phyloP scores from a whole-genome alignment of 1,140 invertebrate species.

The Sinella curviseta region DNA sequence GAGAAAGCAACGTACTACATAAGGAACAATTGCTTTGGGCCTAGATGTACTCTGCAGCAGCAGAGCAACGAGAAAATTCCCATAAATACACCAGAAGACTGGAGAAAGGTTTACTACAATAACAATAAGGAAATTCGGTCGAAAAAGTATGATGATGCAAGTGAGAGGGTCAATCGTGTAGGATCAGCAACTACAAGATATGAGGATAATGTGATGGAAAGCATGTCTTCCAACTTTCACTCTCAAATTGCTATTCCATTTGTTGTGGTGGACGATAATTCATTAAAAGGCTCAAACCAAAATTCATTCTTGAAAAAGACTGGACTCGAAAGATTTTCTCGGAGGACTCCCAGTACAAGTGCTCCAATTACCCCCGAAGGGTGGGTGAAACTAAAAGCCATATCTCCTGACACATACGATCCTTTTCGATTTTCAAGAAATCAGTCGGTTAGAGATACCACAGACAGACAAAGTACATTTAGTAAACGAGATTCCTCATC shows the following conservation, averaged over 20 bases:
- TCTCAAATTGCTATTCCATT: constrained; percentile 6
- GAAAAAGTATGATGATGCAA: constrained; percentile 5
- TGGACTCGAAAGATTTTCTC: background rate
- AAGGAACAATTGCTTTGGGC: constrained; percentile 5
- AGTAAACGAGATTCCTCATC: background rate
- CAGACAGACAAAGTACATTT: background rate
- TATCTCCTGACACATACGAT: constrained; percentile 39
- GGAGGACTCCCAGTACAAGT: constrained; percentile 15
- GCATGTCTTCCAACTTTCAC: background rate
- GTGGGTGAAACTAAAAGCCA: constrained; percentile 46
- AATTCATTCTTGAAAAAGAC: background rate
- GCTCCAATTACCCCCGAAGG: constrained; percentile 6
- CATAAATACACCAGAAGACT: constrained; percentile 26
- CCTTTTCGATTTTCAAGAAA: constrained; percentile 32
- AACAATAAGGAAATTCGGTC: constrained; percentile 31
- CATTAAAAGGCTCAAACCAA: background rate
- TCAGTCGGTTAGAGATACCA: background rate
- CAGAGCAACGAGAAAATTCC: constrained; percentile 22
- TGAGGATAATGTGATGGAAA: background rate
- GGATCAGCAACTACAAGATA: background rate
- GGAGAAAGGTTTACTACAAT: constrained; percentile 35
- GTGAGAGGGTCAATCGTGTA: too few species aligned
- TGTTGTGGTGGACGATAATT: constrained; percentile 2
- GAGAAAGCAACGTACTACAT: background rate
- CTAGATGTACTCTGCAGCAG: background rate